These are phyloP conservation scores for Drosophila trapezifrons DNA, from an alignment of 1,140 invertebrate species.

Conservation along the genomic window DNA sequence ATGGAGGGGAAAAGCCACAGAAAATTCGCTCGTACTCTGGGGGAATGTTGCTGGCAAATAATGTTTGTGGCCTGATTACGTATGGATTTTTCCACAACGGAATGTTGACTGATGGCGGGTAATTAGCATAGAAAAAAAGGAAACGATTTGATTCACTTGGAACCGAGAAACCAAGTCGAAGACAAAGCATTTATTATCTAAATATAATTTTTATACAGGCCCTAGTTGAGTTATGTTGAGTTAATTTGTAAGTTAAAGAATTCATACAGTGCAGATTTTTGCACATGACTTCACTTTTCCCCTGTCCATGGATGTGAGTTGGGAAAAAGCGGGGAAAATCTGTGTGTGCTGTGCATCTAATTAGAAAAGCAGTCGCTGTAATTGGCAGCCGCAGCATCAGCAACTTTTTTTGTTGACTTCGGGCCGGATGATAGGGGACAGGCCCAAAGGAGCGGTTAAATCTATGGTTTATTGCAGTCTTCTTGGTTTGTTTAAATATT, in stretches of 20 bases:
- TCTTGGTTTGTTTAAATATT: too few relatives aligned
- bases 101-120: neutral
- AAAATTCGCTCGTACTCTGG: constrained; percentile 1
- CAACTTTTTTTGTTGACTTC: constrained; percentile 37
- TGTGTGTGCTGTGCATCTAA: constrained; percentile 47
- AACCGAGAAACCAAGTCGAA: too few relatives aligned
- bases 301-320: neutral
- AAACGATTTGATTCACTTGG: neutral
- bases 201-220: too few relatives aligned
- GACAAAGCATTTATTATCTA: neutral
- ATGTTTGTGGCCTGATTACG: neutral
- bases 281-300: constrained; percentile 24
- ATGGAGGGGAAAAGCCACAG: neutral
- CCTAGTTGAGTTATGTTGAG: neutral
- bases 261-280: neutral
- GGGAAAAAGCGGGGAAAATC: neutral
- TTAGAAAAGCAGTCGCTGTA: constrained; percentile 52
- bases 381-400: constrained; percentile 57
- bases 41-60: constrained; percentile 1
- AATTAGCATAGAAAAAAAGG: neutral
- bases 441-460: neutral
- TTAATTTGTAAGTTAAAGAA: neutral
- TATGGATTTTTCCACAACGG: constrained; percentile 3
- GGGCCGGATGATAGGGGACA: constrained; percentile 5
- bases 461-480: too few relatives aligned